These are phyloP conservation scores for Clarias laeviceps DNA, from an alignment of 2,797 vertebrate species.

Conservation along the genomic window DNA sequence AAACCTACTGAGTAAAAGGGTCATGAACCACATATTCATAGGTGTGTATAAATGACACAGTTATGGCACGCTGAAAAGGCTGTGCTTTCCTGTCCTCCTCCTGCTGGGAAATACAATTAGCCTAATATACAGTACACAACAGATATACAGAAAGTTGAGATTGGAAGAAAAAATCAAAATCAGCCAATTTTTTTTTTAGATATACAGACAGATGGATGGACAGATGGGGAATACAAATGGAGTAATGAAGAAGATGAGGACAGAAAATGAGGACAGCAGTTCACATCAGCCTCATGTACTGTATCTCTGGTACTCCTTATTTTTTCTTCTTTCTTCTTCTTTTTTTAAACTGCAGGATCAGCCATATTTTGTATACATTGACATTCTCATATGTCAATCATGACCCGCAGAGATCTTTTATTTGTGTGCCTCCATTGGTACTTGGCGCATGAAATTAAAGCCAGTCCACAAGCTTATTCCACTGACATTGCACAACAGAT, in stretches of 20 bases:
- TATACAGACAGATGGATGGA: background rate
- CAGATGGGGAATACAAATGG: slow-evolving; percentile 1
- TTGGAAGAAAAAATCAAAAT: background rate
- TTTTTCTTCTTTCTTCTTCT: background rate
- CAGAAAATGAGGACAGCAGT: background rate
- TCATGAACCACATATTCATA: background rate
- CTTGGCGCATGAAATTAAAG: background rate
- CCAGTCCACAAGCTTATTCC: background rate
- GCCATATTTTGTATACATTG: background rate
- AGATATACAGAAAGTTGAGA: background rate
- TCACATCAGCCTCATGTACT: background rate
- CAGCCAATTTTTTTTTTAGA: background rate
- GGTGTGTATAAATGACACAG: background rate
- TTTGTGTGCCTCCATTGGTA: background rate
- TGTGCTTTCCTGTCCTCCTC: background rate
- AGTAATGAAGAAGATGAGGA: background rate
- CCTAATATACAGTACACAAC: background rate
- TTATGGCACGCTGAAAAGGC: background rate
- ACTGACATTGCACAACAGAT: background rate
- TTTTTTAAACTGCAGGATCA: background rate
- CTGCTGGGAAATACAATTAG: background rate
- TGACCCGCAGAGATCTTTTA: background rate
- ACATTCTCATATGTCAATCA: background rate
- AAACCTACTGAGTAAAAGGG: background rate
- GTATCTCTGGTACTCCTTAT: background rate